Evolutionary conservation across 64 coral and sea anemone genomes (phyloP), one percentile per base, ranked within the genome.

Genomic region (Acropora yongei): DNA sequence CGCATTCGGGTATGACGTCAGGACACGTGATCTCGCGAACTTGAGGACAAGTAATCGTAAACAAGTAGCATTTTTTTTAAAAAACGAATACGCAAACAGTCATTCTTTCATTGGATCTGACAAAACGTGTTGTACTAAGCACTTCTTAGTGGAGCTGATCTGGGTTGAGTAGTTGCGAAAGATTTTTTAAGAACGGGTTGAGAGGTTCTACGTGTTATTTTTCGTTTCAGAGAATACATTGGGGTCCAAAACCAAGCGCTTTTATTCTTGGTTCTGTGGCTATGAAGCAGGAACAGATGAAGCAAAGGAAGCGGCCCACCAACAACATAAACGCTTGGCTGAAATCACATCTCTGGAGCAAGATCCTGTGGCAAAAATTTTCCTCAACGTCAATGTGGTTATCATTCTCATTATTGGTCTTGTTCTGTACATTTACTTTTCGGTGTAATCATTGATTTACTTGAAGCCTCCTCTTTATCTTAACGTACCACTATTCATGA

Each of bases 231-330:
- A 47, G 77, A 44, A 89, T 55, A 43, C 57, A 10, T 16, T 49
- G 44, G 78, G 80, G 41, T 94, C 92, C 3, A 47, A 6, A 55
- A 42, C 88, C 16, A 89, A 76, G 67, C 93, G 83, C 40, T 88
- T 91, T 63, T 82, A 89, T 8, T 96, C 75, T 46, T 99, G 97
- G 97, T 91, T 99, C 69, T 99, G 97, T 86, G 97, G 97, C 41
- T 91, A 96, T 30, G 94, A 99, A 43, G 78, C 89, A 17, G 89
- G 79, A 46, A 82, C 88, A 7, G 72, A 92, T 30, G 92, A 93
- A 46, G 94, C 93, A 13, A 20, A 80, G 18, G 67, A 86, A 42
- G 89, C 91, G 8, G 92, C 91, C 14, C 55, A 79, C 4, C 88
- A 87, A 8, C 89, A 99, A 45, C 86, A 96, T 46, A 58, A 96